Evolutionary conservation across 2,888 invertebrate genomes (phyloP), one percentile per base, ranked within the genome.

Genomic region (Lasioglossum vierecki): DNA sequence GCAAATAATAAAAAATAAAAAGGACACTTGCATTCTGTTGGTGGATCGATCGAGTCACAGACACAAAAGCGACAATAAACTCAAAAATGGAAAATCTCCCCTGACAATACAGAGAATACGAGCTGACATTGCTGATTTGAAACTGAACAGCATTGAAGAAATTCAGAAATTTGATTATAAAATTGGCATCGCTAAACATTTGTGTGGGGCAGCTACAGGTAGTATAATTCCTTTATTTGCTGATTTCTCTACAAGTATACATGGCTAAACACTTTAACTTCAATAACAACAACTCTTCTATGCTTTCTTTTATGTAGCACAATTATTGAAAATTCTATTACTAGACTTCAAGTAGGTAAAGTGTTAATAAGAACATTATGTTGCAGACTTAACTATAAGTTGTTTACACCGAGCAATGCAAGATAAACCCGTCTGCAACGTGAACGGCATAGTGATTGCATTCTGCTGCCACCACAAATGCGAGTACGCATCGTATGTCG

Each of bases 401-500:
- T 98, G 98, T 94, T 93, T 98, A 85, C 94, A 95, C 46, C 95
- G 95, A 70, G 95, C 93, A 18, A 95, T 92, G 76, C 57, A 86
- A 90, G 88, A 95, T 91, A 91, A 92, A 84, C 91, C 94, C 84
- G 63, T 93, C 82, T 87, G 85, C 5, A 95, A 95, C 92, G 91
- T 96, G 92, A 85, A 88, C 78, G 98, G 97, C 9, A 93, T 97
- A 66, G 95, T 98, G 80, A 96, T 99, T 93, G 98, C 99, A 4
- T 96, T 98, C 39, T 99, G 99, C 95, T 99, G 99, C 94, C 98
- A 99, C 95, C 99, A 99, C 95, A 96, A 97, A 89, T 98, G 98
- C 94, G 96, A 96, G 68, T 98, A 97, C 96, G 94, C 94, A 30
- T 95, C 96, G 0, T 98, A 97, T 95, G 96, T 97, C 2, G 98